phyloP scores from a whole-genome alignment of 2,888 invertebrate genomes.

The Idaea dimidiata region DNA sequence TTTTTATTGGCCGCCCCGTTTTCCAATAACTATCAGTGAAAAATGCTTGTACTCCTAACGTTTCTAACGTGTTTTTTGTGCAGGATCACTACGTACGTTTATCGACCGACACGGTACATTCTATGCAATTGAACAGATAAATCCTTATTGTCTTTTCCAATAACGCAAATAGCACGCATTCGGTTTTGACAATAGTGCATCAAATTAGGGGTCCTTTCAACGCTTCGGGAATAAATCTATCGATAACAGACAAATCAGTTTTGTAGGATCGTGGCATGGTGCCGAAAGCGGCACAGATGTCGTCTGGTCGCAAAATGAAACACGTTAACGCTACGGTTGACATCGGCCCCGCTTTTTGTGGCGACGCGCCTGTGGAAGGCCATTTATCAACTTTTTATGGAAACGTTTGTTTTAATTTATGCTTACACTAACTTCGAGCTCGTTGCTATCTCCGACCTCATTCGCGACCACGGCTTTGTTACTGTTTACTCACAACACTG shows the following conservation, averaged over 20 bases:
- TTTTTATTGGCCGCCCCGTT: constrained; percentile 30
- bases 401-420: constrained; percentile 78
- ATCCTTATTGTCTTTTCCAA: neutral
- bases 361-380: constrained; percentile 67
- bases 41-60: constrained; percentile 14
- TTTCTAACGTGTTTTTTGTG: neutral
- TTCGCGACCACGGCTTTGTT: constrained; percentile 66
- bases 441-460: constrained; percentile 71
- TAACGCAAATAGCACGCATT: neutral
- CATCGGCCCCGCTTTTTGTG: constrained; percentile 72
- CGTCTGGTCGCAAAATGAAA: constrained; percentile 70
- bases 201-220: neutral
- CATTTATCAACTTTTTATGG: constrained; percentile 80
- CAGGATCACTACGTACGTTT: neutral
- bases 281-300: constrained; percentile 58
- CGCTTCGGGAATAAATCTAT: neutral
- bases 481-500: constrained; percentile 51
- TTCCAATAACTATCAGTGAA: constrained; percentile 29
- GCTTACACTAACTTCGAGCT: constrained; percentile 71
- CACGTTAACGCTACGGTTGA: constrained; percentile 71
- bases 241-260: neutral
- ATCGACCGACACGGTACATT: constrained; percentile 3
- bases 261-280: neutral
- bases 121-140: neutral
- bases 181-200: neutral